Base-by-base conservation (phyloP, 1,140 invertebrate genomes). In the Macrobrachium rosenbergii region DNA sequence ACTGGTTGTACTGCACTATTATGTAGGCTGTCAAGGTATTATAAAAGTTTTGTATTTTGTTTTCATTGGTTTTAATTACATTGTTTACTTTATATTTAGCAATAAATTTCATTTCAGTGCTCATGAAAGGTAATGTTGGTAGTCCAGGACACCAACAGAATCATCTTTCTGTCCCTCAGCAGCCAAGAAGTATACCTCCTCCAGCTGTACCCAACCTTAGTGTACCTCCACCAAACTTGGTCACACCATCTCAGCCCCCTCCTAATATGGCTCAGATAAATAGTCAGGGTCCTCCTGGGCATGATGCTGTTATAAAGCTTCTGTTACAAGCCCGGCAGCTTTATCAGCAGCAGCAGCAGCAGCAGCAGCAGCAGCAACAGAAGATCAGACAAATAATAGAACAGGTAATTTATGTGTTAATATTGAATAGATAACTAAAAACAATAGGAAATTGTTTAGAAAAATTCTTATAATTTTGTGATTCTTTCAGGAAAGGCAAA, bases 271-370 rank as follows among this genome's bases (percentile, higher is more conserved):
- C 78, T 63, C 80, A 73, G n/a, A 69, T 78, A 58, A 21, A 64
- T 6, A 28, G 63, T 8, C 87, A 88, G 52, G 82, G 82, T 69
- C 76, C 60, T 19, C 52, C 76, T 37, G 72, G 75, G 12, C 64
- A 80, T 11, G 77, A 83, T 76, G 76, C 73, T 16, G 28, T 83
- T 19, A 75, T 87, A 58, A 82, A 81, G 52, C 52, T 81, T 19
- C 59, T 88, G 37, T 62, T 37, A 37, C 75, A 88, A 63, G 60
- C 82, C 16, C 78, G 82, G 62, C 84, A 87, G 59, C 75, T 67
- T 19, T 59, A 88, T 11, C 87, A 88, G 58, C 87, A 89, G 60
- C 77, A 89, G 43, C 82, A 85, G 67, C 81, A 89, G 43, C 88
- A 88, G 23, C 77, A 87, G 75, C 85, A 88, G 23, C 77, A 73